phyloP scores from a whole-genome alignment of 2,797 vertebrate genomes.

The Ambastaia sidthimunki region DNA sequence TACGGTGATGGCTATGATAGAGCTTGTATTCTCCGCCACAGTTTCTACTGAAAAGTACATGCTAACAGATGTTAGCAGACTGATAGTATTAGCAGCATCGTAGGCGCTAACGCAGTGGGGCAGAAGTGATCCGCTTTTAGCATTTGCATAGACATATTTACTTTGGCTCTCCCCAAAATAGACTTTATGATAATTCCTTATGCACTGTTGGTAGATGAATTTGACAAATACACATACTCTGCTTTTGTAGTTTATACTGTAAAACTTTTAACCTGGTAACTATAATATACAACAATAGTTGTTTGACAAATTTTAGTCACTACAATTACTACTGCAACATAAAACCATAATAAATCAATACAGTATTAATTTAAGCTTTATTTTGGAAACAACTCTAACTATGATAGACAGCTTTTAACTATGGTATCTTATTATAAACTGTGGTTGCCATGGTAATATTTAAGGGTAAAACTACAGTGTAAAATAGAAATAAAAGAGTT shows the following conservation, averaged over 20 bases:
- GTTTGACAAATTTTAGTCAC: neutral
- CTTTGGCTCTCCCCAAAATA: neutral
- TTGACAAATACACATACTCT: neutral
- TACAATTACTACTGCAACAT: too few relatives aligned
- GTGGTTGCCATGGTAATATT: too few relatives aligned
- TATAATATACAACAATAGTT: neutral
- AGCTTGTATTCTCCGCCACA: neutral
- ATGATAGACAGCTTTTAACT: too few relatives aligned
- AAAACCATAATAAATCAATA: too few relatives aligned
- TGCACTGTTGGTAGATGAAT: neutral
- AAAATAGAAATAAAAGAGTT: too few relatives aligned
- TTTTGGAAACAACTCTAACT: too few relatives aligned
- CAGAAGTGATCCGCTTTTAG: constrained; percentile 20
- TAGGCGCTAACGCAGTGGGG: constrained; percentile 24
- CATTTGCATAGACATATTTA: constrained; percentile 1
- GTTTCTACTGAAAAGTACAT: constrained; percentile 8
- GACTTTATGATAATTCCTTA: neutral
- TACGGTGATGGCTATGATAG: constrained; percentile 27
- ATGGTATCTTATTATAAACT: too few relatives aligned
- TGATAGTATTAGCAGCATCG: constrained; percentile 35
- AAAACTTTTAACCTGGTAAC: too few relatives aligned
- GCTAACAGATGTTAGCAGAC: constrained; percentile 40
- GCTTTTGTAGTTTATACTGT: too few relatives aligned
- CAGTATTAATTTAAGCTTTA: too few relatives aligned
- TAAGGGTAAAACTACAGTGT: too few relatives aligned